Percentiles rank a stretch among this genome's conserved stretches.
phyloP scores from a whole-genome alignment of 2,797 vertebrate genomes.

The Psittacula echo region DNA sequence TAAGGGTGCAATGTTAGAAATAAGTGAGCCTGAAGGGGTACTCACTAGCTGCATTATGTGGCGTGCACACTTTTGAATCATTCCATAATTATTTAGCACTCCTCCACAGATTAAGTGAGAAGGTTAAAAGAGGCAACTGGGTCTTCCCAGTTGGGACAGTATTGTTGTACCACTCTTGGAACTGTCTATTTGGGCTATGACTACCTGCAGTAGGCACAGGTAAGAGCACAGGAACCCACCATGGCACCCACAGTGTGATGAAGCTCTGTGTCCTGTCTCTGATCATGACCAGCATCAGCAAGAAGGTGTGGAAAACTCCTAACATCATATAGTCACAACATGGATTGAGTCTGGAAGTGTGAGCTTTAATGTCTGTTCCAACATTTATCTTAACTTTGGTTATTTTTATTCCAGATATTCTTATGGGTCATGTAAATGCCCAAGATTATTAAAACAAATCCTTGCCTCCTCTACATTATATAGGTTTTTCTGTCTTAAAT shows the following conservation, averaged over 20 bases:
- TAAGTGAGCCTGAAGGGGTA: not conserved
- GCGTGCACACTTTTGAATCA: not conserved
- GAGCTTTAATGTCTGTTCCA: not conserved
- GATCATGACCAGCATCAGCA: not conserved
- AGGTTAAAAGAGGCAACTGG: not conserved
- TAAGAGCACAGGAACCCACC: not conserved
- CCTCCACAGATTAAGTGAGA: not conserved
- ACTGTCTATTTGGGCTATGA: not conserved
- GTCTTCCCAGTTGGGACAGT: not conserved
- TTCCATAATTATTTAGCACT: not conserved
- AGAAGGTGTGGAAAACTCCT: not conserved
- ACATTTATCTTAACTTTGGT: not conserved
- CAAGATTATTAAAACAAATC: not conserved
- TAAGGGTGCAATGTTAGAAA: not conserved
- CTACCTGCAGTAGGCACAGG: not conserved
- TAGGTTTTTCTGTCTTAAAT: not conserved
- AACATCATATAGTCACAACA: not conserved
- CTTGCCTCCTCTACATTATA: not conserved
- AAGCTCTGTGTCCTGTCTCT: not conserved
- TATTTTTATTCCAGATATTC: not conserved
- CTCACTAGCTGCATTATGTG: fast-evolving
- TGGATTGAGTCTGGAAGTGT: not conserved
- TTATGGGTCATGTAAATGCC: not conserved
- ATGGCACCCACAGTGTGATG: fast-evolving
- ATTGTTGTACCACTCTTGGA: not conserved